Evolutionary conservation across 2,888 invertebrate genomes (phyloP).

Genomic region (Nineta flava): DNA sequence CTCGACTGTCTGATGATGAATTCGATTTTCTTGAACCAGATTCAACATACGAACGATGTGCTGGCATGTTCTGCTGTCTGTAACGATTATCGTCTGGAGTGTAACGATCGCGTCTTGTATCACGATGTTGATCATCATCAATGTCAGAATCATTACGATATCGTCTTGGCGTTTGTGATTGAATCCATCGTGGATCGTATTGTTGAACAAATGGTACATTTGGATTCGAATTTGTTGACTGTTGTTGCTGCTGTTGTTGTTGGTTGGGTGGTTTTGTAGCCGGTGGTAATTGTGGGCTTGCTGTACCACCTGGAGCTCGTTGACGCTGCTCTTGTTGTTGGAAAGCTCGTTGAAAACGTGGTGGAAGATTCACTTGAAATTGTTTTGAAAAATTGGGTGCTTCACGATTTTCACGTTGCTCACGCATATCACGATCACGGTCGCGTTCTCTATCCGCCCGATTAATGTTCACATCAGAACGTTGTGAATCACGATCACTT

Average conservation of each 20-base stretch:
- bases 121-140: constrained; percentile 20
- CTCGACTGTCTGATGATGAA: constrained; percentile 17
- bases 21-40: constrained; percentile 16
- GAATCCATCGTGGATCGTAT: constrained; percentile 19
- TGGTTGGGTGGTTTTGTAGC: constrained; percentile 9
- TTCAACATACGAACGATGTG: constrained; percentile 19
- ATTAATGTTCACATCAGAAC: constrained; percentile 8
- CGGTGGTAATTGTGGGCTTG: constrained; percentile 9
- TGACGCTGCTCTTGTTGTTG: constrained; percentile 50
- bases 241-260: constrained; percentile 8
- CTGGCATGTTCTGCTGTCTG: constrained; percentile 19
- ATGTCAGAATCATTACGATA: constrained; percentile 14
- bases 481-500: constrained; percentile 22
- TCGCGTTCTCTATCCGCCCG: constrained; percentile 18
- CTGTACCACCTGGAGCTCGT: constrained; percentile 16
- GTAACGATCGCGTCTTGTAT: constrained; percentile 15
- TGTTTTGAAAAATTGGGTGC: constrained; percentile 49
- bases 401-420: constrained; percentile 31
- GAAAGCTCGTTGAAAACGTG: constrained; percentile 52
- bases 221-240: constrained; percentile 10
- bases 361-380: constrained; percentile 72
- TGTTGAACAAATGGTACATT: constrained; percentile 18
- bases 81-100: constrained; percentile 16
- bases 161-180: constrained; percentile 4
- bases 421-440: constrained; percentile 26